These are phyloP conservation scores for Stegostoma tigrinum DNA, from an alignment of 2,113 vertebrate genomes.

Conservation along the genomic window DNA sequence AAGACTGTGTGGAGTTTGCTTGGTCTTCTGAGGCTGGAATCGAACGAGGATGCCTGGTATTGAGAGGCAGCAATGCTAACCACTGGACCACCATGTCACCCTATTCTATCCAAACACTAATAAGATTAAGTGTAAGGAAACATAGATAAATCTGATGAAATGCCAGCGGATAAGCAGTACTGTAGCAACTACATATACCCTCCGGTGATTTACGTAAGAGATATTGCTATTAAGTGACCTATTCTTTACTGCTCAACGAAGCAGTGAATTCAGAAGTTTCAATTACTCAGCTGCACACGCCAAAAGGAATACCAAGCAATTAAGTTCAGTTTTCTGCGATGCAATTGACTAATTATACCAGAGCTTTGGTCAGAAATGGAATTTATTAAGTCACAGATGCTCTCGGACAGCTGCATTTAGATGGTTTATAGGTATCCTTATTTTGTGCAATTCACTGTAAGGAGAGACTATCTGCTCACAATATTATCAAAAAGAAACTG, in stretches of 20 bases:
- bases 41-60: too few species aligned
- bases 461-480: neutral
- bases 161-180: neutral
- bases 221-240: neutral
- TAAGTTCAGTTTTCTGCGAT: neutral
- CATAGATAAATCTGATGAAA: neutral
- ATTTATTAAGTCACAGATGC: neutral
- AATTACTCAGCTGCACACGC: neutral
- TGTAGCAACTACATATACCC: constrained; percentile 1
- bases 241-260: constrained; percentile 4
- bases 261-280: neutral
- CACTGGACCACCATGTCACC: too few species aligned
- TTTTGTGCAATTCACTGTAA: too few species aligned
- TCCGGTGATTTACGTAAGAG: neutral
- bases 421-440: neutral
- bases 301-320: neutral
- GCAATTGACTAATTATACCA: neutral
- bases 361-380: neutral
- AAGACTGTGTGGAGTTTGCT: too few species aligned
- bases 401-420: neutral
- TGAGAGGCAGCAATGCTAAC: too few species aligned
- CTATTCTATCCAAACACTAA: neutral
- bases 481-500: neutral
- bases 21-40: too few species aligned
- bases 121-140: neutral